A percentile compares a stretch with the other conserved stretches of the same genome.
These are phyloP conservation scores for Laticauda laticaudata DNA, from an alignment of 2,113 vertebrate species.

Conservation along the genomic window DNA sequence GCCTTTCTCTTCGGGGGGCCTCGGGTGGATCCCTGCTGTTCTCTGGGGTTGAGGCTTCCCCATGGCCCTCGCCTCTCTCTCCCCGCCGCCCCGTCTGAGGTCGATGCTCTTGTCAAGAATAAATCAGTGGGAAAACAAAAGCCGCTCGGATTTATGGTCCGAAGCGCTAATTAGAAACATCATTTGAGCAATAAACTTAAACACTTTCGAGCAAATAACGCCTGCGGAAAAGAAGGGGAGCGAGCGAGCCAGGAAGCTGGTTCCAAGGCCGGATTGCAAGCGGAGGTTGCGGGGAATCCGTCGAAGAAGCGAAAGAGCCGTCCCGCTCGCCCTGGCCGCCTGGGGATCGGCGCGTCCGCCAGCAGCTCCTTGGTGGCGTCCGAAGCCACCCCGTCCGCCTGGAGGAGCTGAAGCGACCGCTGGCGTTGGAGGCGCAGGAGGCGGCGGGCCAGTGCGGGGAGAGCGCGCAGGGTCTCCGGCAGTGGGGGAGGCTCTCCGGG, in stretches of 20 bases:
- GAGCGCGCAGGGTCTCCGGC: constrained; percentile 22
- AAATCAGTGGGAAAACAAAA: constrained; percentile 79
- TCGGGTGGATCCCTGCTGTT: neutral
- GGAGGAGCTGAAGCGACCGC: constrained; percentile 62
- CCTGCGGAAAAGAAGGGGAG: constrained; percentile 11
- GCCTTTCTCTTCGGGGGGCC: neutral
- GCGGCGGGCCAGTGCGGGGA: neutral
- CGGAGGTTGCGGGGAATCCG: constrained; percentile 26
- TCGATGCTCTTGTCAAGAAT: constrained; percentile 75
- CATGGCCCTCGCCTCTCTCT: constrained; percentile 40
- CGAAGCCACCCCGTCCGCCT: constrained; percentile 65
- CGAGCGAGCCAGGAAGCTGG: constrained; percentile 6
- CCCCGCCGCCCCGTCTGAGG: constrained; percentile 46
- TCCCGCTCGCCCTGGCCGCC: constrained; percentile 74
- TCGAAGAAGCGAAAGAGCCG: constrained; percentile 56
- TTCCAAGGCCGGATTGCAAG: constrained; percentile 17
- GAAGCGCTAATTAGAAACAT: constrained; percentile 79
- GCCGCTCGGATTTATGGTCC: constrained; percentile 76
- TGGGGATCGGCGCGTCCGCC: constrained; percentile 72
- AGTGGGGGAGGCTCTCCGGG: constrained; percentile 64
- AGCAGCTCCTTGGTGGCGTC: constrained; percentile 66
- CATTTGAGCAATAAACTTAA: constrained; percentile 81
- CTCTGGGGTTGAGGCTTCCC: neutral
- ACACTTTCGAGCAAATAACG: constrained; percentile 77
- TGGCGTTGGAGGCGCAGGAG: neutral